Evolutionary conservation across 2,797 vertebrate species (phyloP).

Genomic region (Pantherophis alleghaniensis): DNA sequence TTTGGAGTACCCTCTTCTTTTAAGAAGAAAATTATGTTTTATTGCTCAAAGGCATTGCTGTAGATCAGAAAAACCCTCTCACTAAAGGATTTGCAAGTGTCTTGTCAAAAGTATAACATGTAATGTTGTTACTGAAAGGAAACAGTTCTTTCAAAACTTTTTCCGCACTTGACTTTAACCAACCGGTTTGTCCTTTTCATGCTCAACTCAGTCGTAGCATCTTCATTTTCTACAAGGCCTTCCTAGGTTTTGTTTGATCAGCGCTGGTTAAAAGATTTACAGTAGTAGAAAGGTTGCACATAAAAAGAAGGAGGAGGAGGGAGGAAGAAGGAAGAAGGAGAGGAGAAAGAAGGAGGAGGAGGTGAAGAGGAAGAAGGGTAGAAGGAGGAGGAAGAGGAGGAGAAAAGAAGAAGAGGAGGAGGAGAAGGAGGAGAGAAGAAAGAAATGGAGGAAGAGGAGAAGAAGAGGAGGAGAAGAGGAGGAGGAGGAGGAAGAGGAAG

Average conservation of each 20-base stretch:
- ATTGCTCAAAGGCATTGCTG: conserved; percentile 66
- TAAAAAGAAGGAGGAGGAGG: background rate
- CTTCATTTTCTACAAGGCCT: background rate
- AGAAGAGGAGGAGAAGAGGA: background rate
- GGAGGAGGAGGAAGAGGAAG: accelerated
- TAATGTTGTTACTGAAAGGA: conserved; percentile 54
- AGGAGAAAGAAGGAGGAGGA: background rate
- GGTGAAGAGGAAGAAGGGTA: background rate
- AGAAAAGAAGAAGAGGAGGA: background rate
- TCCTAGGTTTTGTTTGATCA: background rate
- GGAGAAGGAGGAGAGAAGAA: no score
- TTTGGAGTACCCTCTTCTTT: conserved; percentile 45
- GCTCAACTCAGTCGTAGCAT: conserved; percentile 43
- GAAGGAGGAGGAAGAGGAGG: no score
- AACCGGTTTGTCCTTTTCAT: conserved; percentile 40
- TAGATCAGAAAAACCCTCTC: conserved; percentile 64
- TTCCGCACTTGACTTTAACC: conserved; percentile 45
- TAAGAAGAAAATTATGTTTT: conserved; percentile 51
- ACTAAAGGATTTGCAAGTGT: conserved; percentile 68
- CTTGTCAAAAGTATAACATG: conserved; percentile 66
- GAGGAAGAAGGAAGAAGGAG: background rate
- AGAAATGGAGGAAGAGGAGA: background rate
- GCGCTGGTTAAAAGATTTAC: background rate
- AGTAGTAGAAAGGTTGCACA: background rate
- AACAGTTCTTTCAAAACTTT: conserved; percentile 49